Conservation (phyloP, 1,140 invertebrate genomes). For the Drosophila kanapiae region DNA sequence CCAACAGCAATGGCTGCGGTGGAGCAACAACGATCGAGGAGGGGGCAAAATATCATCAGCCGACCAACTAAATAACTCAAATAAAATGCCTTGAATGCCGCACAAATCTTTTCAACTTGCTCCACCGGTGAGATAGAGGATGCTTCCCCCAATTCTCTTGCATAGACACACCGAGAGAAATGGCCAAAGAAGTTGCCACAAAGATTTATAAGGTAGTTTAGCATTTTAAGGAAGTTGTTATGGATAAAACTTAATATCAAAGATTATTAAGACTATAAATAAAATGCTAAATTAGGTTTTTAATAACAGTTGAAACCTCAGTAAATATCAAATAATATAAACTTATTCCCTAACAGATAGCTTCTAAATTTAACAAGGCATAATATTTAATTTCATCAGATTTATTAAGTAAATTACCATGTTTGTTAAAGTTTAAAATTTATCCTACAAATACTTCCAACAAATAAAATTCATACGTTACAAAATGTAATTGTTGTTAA, state of each 20-base stretch:
- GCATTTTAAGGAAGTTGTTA: background rate
- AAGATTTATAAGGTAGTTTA: background rate
- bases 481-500: background rate
- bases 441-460: background rate
- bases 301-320: too few relatives aligned
- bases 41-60: conserved; percentile 54
- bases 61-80: conserved; percentile 72
- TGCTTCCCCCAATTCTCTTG: conserved; percentile 18
- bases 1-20: conserved; percentile 20
- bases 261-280: too few relatives aligned
- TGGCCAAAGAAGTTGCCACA: background rate
- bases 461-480: background rate
- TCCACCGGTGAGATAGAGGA: conserved; percentile 19
- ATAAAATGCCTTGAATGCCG: conserved; percentile 69
- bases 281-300: too few relatives aligned
- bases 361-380: too few relatives aligned
- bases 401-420: too few relatives aligned
- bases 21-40: conserved; percentile 28
- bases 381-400: too few relatives aligned
- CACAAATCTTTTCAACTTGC: conserved; percentile 76
- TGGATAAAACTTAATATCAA: too few relatives aligned
- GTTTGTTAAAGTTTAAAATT: too few relatives aligned
- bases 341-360: too few relatives aligned
- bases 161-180: conserved; percentile 22
- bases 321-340: too few relatives aligned